Conservation (phyloP, 1,140 invertebrate species). For the Drosophila pachea region DNA sequence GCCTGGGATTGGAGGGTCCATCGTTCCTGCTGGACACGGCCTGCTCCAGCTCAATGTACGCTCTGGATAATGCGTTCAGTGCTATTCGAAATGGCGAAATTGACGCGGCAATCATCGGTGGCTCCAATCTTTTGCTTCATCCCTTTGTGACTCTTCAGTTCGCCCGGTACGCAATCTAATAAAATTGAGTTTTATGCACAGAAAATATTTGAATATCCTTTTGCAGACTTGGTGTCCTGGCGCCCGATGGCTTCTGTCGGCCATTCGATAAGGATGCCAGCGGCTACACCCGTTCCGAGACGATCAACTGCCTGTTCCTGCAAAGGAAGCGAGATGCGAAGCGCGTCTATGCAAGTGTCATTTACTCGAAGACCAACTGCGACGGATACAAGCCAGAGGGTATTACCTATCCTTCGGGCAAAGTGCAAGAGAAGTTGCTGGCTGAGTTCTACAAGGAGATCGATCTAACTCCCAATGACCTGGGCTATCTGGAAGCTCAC, state of each 20-base stretch:
- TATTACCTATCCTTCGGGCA: constrained; percentile 94
- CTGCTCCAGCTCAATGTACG: constrained; percentile 93
- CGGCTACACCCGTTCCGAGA: constrained; percentile 88
- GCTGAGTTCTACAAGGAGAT: constrained; percentile 93
- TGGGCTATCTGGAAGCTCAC: constrained; percentile 94
- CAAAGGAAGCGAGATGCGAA: constrained; percentile 90
- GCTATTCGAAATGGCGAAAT: constrained; percentile 88
- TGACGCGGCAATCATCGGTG: constrained; percentile 93
- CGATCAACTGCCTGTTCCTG: constrained; percentile 87
- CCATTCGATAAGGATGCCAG: constrained; percentile 91
- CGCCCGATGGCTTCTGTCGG: constrained; percentile 91
- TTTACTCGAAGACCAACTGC: constrained; percentile 85
- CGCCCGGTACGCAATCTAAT: constrained; percentile 79
- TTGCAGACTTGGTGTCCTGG: constrained; percentile 89
- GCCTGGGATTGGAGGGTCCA: constrained; percentile 85
- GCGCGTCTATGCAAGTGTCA: constrained; percentile 84
- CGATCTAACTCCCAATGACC: constrained; percentile 83
- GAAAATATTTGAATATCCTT: not conserved
- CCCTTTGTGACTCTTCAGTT: constrained; percentile 93
- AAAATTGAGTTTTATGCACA: not conserved
- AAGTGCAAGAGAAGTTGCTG: constrained; percentile 88
- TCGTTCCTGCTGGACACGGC: constrained; percentile 93
- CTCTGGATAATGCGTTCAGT: constrained; percentile 89
- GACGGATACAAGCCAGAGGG: constrained; percentile 94
- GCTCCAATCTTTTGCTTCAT: constrained; percentile 90